These are phyloP conservation scores for Pollicipes pollicipes DNA, from an alignment of 1,140 invertebrate species.

Conservation along the genomic window DNA sequence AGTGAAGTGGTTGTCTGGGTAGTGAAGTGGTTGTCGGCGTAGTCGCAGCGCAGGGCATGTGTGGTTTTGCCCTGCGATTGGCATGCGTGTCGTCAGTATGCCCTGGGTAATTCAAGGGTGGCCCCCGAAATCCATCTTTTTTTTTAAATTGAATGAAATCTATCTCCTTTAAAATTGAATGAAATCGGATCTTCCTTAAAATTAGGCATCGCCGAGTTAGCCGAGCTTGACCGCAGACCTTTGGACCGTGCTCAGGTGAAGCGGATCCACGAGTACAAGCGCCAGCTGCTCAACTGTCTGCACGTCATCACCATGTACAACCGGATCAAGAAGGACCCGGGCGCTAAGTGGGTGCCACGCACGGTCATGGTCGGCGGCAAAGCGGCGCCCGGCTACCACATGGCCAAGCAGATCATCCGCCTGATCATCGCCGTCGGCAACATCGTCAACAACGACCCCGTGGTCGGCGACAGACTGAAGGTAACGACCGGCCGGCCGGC, in stretches of 20 bases:
- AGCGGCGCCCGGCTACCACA: conserved; percentile 94
- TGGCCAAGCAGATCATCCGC: conserved; percentile 97
- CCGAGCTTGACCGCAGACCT: conserved; percentile 73
- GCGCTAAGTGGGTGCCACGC: conserved; percentile 54
- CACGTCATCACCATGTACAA: conserved; percentile 97
- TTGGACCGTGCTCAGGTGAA: conserved; percentile 74
- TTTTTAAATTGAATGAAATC: no score
- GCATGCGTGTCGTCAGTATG: conserved; percentile 70
- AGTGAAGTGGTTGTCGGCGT: no score
- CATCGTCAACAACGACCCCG: conserved; percentile 93
- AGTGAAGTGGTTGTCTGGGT: no score
- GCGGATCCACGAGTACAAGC: conserved; percentile 97
- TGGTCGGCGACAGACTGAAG: conserved; percentile 89
- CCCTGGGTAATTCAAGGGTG: no score
- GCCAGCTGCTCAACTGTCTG: conserved; percentile 87
- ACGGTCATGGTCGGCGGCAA: conserved; percentile 98
- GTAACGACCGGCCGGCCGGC: conserved; percentile 26
- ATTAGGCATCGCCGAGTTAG: conserved; percentile 47
- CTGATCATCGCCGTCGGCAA: conserved; percentile 79
- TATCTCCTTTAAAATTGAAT: no score
- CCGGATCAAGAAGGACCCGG: conserved; percentile 80
- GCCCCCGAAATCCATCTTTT: no score
- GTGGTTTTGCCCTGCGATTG: conserved; percentile 43
- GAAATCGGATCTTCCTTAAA: no score
- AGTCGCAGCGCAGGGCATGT: no score